Percentiles rank a stretch among this genome's conserved stretches.
Conservation (phyloP, 2,113 vertebrate genomes). For the Podarcis cretensis region DNA sequence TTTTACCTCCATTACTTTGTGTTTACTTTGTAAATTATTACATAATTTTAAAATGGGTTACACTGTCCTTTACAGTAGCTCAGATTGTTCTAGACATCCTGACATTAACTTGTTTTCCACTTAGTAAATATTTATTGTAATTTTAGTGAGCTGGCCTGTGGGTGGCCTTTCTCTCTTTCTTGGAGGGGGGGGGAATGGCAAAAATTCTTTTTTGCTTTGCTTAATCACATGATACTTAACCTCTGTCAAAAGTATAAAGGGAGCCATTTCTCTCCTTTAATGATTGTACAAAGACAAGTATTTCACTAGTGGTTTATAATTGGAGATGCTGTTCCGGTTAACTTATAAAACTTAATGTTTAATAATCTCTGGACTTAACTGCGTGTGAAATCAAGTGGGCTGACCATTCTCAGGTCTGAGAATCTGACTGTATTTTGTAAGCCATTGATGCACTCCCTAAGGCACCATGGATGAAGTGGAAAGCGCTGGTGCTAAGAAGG, state of each 20-base stretch:
- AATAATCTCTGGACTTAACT: background rate
- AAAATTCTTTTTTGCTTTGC: constrained; percentile 42
- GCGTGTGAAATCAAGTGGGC: background rate
- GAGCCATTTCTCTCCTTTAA: constrained; percentile 19
- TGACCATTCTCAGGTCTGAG: background rate
- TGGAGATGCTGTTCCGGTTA: constrained; percentile 6
- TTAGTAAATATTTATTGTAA: constrained; percentile 23
- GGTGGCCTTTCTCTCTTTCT: background rate
- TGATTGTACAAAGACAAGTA: background rate
- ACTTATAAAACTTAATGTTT: constrained; percentile 2
- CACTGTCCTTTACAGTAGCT: background rate
- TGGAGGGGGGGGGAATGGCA: constrained; percentile 26
- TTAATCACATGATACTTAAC: constrained; percentile 45
- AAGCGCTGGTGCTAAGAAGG: background rate
- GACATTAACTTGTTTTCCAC: background rate
- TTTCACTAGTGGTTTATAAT: constrained; percentile 22
- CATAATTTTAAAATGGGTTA: background rate
- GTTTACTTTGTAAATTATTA: background rate
- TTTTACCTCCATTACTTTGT: background rate
- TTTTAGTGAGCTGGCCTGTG: constrained; percentile 39
- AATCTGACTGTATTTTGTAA: fast-evolving
- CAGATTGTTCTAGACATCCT: background rate
- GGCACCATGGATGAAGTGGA: background rate
- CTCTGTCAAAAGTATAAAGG: constrained; percentile 39
- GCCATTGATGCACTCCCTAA: fast-evolving